Conservation (phyloP, 2,797 vertebrate genomes). For the Acestrorhynchus altus region DNA sequence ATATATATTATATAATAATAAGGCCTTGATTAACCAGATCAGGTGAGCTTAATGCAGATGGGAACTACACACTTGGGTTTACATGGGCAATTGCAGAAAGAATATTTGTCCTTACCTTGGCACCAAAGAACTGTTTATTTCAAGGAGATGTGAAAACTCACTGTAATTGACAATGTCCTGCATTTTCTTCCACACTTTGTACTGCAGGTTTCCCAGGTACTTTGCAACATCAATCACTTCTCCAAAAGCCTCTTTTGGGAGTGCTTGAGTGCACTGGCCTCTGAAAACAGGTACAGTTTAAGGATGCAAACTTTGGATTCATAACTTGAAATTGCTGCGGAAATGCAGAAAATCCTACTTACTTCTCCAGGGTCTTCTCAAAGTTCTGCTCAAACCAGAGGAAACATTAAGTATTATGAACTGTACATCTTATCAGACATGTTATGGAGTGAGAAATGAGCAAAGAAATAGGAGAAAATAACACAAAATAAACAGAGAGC, state of each 20-base stretch:
- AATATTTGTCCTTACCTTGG: too few species aligned
- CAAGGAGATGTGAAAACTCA: conserved; percentile 38
- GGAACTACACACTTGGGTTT: too few species aligned
- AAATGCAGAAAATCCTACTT: neutral
- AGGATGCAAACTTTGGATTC: neutral
- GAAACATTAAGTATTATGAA: neutral
- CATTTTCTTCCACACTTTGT: conserved; percentile 43
- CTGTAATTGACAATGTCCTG: conserved; percentile 31
- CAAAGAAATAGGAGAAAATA: too few species aligned
- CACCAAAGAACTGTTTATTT: too few species aligned
- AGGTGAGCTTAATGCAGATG: too few species aligned
- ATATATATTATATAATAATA: too few species aligned
- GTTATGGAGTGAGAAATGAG: too few species aligned
- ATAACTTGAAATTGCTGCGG: neutral
- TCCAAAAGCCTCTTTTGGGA: neutral
- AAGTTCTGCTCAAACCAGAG: conserved; percentile 35
- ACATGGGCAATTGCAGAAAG: too few species aligned
- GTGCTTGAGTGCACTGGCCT: neutral
- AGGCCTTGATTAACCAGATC: too few species aligned
- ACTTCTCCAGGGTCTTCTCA: conserved; percentile 40
- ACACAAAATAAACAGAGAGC: neutral
- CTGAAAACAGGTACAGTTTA: conserved; percentile 29
- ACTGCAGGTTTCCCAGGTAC: conserved; percentile 48
- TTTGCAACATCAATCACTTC: conserved; percentile 32
- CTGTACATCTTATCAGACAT: neutral